Conservation (phyloP, 1,140 invertebrate genomes). For the Holcopasites calliopsidis region DNA sequence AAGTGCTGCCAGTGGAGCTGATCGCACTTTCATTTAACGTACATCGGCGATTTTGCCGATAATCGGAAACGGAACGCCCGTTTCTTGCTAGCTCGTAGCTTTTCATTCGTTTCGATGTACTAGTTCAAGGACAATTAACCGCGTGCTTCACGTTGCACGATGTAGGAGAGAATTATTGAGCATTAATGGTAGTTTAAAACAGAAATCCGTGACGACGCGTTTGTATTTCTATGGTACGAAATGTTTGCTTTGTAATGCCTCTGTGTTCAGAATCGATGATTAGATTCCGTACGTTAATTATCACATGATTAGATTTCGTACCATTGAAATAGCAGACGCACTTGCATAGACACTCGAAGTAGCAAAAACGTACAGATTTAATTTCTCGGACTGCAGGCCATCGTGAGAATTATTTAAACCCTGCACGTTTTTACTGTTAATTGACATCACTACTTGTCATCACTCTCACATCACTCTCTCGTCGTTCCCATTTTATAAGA, state of each 20-base stretch:
- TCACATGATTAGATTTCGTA: no score
- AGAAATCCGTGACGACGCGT: no score
- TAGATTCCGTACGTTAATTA: no score
- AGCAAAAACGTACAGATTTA: no score
- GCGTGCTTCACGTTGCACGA: neutral
- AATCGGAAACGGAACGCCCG: neutral
- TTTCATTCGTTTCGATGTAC: neutral
- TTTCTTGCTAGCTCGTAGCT: neutral
- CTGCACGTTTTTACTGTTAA: no score
- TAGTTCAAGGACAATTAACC: slow-evolving; percentile 7
- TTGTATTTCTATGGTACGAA: neutral
- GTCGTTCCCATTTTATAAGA: no score
- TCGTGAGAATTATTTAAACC: no score
- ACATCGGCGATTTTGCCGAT: neutral
- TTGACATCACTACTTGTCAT: no score
- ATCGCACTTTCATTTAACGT: neutral
- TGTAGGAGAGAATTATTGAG: neutral
- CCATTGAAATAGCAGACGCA: no score
- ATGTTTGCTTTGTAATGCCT: neutral
- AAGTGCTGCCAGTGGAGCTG: neutral
- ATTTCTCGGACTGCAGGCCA: no score
- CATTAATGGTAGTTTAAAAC: slow-evolving; percentile 10
- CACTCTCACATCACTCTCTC: no score
- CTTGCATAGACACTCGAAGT: no score
- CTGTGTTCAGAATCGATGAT: neutral